Conservation (phyloP, 2,888 invertebrate species). For the Oligia strigilis region DNA sequence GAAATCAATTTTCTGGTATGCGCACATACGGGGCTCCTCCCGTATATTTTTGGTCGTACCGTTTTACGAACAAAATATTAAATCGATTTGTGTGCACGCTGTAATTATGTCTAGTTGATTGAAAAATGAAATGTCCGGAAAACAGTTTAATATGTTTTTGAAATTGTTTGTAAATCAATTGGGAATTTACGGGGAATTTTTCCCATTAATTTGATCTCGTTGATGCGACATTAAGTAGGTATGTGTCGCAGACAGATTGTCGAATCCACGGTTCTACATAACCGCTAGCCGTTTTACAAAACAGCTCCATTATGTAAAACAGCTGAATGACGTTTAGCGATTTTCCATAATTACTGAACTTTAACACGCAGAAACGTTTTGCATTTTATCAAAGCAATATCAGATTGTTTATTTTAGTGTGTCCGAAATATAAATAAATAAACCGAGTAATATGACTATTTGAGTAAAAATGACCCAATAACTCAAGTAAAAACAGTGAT, state of each 20-base stretch:
- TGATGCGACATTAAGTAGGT: too few relatives aligned
- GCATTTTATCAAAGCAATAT: neutral
- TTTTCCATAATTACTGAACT: neutral
- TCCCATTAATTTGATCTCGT: too few relatives aligned
- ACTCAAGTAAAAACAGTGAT: neutral
- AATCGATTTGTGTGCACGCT: constrained; percentile 41
- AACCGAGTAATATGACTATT: neutral
- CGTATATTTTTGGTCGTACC: constrained; percentile 22
- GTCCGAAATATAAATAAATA: neutral
- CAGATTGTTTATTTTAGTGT: neutral
- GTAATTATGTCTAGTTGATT: constrained; percentile 49
- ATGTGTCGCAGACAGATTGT: too few relatives aligned
- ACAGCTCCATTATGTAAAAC: neutral
- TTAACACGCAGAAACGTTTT: neutral
- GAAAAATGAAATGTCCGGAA: constrained; percentile 33
- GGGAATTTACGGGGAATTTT: neutral
- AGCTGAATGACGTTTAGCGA: neutral
- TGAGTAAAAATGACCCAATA: neutral
- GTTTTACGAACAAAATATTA: constrained; percentile 34
- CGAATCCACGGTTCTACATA: neutral
- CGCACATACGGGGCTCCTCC: constrained; percentile 64
- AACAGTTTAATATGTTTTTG: constrained; percentile 5
- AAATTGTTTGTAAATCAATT: constrained; percentile 4
- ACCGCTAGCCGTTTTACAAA: neutral
- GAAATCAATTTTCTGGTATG: constrained; percentile 79